Evolutionary conservation across 2,797 vertebrate genomes (phyloP).

Genomic region (Centropyge bicolor): DNA sequence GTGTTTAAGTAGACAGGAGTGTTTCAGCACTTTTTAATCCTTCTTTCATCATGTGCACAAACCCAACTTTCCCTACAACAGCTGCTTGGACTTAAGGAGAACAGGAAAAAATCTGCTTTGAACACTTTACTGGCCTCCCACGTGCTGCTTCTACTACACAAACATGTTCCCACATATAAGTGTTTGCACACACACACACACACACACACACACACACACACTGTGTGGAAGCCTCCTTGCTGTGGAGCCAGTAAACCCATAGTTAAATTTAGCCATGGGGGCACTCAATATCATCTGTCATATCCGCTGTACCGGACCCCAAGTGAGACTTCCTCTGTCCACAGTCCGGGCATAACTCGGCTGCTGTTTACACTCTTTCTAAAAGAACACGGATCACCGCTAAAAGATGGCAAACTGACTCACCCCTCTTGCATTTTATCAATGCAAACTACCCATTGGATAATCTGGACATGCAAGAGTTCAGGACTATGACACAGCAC

Average conservation of each 20-base stretch:
- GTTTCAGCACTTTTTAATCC: conserved; percentile 36
- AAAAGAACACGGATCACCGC: conserved; percentile 43
- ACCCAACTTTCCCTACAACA: conserved; percentile 55
- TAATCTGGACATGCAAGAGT: not conserved
- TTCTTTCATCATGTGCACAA: conserved; percentile 31
- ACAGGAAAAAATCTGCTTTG: conserved; percentile 56
- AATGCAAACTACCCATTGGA: not conserved
- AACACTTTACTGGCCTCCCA: conserved; percentile 66
- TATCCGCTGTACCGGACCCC: conserved; percentile 74
- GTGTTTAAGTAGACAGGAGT: conserved; percentile 2
- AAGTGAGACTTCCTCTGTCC: conserved; percentile 80
- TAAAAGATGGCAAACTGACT: conserved; percentile 30
- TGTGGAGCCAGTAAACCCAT: conserved; percentile 66
- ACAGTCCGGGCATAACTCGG: conserved; percentile 75
- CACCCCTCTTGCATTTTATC: not conserved
- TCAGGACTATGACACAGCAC: not conserved
- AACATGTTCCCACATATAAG: conserved; percentile 48
- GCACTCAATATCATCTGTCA: conserved; percentile 82
- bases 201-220: conserved; percentile 21
- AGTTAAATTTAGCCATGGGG: conserved; percentile 83
- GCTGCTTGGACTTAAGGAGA: conserved; percentile 69
- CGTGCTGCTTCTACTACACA: conserved; percentile 63
- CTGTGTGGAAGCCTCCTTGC: conserved; percentile 49
- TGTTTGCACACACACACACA: not conserved
- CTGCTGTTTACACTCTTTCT: conserved; percentile 74